Evolutionary conservation across 92 coral and sea anemone species (phyloP), one percentile per base, ranked within the genome.

Genomic region (Galaxea fascicularis): DNA sequence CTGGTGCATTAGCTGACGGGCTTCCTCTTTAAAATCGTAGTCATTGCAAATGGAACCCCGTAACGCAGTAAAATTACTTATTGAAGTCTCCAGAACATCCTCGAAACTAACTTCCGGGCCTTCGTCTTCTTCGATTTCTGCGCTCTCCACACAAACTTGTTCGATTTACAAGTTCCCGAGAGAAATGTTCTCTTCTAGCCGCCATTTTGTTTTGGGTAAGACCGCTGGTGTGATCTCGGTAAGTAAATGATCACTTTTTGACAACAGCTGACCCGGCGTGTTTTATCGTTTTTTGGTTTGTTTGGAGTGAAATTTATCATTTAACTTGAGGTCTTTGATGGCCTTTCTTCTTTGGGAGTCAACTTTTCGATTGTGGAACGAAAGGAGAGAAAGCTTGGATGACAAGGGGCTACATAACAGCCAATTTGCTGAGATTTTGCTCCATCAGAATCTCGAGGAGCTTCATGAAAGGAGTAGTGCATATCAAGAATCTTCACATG

Each of bases 401-500:
- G 25, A 58, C 73, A 62, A 18, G 65, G 81, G 80, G 25, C 73
- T 84, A 53, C 59, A 53, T 46, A 71, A 84, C 65, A 73, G 88
- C 65, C 69, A 73, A 62, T 74, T 84, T 73, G 80, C 82, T 4
- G 73, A 74, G 66, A 84, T 84, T 31, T 75, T 84, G 81, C 81
- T 74, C 28, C 81, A 84, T 60, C 88, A 84, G 9, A 57, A 63
- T 29, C 30, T 68, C 20, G 26, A 82, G 70, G 78, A 71, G 17
- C 71, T 82, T 17, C 79, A 44, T 52, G 70, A 67, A 31, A 41
- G 65, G 64, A 41, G 76, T 76, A 80, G 74, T 57, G 31, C 67
- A 11, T 31, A 0, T 75, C 53, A 58, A 75, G 80, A 31, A 75
- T 17, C 67, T 10, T 20, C 79, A 26, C 24, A n/a, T 12, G 56